These are phyloP conservation scores for Picathartes gymnocephalus DNA, from an alignment of 2,113 vertebrate genomes.

Conservation along the genomic window DNA sequence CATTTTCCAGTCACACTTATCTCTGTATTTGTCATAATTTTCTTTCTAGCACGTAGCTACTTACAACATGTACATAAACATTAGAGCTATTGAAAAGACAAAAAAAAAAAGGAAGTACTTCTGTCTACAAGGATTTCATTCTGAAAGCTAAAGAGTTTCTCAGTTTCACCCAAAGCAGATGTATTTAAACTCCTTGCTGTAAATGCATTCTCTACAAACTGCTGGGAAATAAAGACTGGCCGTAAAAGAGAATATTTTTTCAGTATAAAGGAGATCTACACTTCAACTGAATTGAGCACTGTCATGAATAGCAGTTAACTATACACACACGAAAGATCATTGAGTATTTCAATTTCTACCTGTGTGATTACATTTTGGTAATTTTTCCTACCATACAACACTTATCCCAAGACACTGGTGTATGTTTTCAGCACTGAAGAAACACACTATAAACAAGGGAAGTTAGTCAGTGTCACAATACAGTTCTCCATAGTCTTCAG, in stretches of 20 bases:
- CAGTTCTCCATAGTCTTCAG: not conserved
- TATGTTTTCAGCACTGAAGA: conserved; percentile 13
- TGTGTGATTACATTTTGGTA: not conserved
- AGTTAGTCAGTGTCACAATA: conserved; percentile 13
- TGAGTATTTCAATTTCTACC: not conserved
- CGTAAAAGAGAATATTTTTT: not conserved
- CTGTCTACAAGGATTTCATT: not conserved
- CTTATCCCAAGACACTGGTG: conserved; percentile 15
- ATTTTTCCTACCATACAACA: conserved; percentile 27
- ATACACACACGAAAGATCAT: not conserved
- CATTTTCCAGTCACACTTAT: not conserved
- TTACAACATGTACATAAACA: not conserved
- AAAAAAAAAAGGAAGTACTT: not conserved
- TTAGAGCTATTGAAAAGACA: not conserved
- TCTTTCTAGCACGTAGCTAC: not conserved
- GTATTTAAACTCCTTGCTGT: not conserved
- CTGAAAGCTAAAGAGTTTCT: not conserved
- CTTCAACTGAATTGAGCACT: not conserved
- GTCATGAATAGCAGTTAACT: not conserved
- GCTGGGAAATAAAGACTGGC: not conserved
- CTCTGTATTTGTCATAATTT: not conserved
- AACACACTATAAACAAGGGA: conserved; percentile 27
- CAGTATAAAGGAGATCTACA: not conserved
- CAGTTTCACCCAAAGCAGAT: not conserved
- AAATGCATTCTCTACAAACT: not conserved